These are phyloP conservation scores for Chloroceryle aenea DNA, from an alignment of 2,113 vertebrate species.

Conservation along the genomic window DNA sequence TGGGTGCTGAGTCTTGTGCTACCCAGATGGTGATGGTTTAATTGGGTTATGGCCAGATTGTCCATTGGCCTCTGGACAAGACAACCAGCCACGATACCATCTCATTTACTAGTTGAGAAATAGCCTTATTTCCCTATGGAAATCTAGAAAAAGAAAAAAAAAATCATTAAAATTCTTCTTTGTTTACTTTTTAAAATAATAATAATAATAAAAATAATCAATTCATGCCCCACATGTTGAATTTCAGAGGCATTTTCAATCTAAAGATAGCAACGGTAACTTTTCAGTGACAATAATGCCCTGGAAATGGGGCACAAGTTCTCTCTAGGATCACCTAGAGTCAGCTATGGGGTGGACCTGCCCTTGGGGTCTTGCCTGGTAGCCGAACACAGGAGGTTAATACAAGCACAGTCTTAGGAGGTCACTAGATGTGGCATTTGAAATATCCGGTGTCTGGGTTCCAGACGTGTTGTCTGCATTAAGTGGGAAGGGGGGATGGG, in stretches of 20 bases:
- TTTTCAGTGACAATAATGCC: neutral
- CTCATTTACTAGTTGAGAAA: neutral
- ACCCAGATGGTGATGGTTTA: neutral
- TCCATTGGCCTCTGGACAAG: neutral
- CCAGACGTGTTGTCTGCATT: conserved; percentile 30
- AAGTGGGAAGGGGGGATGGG: neutral
- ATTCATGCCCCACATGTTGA: neutral
- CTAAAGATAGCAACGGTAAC: neutral
- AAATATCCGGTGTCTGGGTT: neutral
- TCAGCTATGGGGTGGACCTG: neutral
- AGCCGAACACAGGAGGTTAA: neutral
- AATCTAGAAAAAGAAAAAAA: neutral
- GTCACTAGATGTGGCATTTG: neutral
- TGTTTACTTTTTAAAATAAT: conserved; percentile 22
- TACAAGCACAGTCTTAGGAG: conserved; percentile 11
- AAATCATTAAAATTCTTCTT: neutral
- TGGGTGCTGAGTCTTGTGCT: neutral
- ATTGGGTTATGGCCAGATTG: neutral
- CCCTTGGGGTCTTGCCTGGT: neutral
- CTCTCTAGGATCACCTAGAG: neutral
- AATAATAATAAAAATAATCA: neutral
- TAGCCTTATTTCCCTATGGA: conserved; percentile 30
- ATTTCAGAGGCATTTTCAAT: neutral
- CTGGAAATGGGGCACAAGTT: neutral
- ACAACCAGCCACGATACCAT: neutral